Evolutionary conservation across 1,140 invertebrate species (phyloP).

Genomic region (Coenobita brevimanus): DNA sequence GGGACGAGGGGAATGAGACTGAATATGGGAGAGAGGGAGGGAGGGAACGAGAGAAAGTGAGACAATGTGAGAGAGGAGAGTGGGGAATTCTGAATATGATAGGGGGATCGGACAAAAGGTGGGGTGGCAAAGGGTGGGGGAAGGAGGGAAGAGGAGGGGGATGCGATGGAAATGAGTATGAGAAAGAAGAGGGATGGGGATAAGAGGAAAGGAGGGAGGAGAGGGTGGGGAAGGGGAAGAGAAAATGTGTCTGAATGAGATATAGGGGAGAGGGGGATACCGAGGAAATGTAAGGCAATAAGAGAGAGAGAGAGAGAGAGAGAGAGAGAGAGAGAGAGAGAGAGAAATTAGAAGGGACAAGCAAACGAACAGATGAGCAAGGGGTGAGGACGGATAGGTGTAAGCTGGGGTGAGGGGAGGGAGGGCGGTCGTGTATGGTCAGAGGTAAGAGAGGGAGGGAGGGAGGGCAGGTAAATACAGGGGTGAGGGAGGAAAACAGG

Average conservation of each 20-base stretch:
- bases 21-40: conserved; percentile 3
- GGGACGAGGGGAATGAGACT: not conserved
- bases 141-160: not conserved
- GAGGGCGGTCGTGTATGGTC: not conserved
- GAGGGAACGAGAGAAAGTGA: not conserved
- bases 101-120: not conserved
- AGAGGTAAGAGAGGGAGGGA: not conserved
- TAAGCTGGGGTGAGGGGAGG: not conserved
- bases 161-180: not conserved
- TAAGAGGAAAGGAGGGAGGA: too few relatives aligned
- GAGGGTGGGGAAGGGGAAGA: not conserved
- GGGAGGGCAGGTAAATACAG: not conserved
- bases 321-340: too few relatives aligned
- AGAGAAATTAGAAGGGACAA: not conserved
- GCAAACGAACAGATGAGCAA: not conserved
- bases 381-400: too few relatives aligned
- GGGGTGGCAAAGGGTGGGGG: conserved; percentile 16
- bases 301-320: not conserved
- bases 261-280: not conserved
- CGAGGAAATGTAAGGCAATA: not conserved
- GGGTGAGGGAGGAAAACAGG: not conserved
- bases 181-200: not conserved
- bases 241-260: conserved; percentile 1
- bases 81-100: not conserved
- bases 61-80: not conserved